phyloP scores from a whole-genome alignment of 2,888 invertebrate genomes.

The Harpalus rufipes region DNA sequence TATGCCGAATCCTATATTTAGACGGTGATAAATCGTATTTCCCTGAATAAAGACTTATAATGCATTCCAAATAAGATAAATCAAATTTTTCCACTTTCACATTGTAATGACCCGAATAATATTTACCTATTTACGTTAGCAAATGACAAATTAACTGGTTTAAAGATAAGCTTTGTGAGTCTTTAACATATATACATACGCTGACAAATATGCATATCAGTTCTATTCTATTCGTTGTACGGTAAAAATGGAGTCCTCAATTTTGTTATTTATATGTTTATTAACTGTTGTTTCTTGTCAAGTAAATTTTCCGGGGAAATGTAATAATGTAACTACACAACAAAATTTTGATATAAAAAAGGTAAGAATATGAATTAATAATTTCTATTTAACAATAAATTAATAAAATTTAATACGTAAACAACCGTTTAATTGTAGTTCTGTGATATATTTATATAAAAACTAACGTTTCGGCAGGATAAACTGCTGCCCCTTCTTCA shows the following conservation, averaged over 20 bases:
- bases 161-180: conserved; percentile 19
- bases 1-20: too few species aligned
- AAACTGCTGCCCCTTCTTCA: too few species aligned
- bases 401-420: not conserved
- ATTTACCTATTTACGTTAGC: conserved; percentile 32
- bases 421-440: too few species aligned
- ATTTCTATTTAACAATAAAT: not conserved
- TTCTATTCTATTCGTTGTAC: conserved; percentile 1
- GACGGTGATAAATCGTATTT: too few species aligned
- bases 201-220: conserved; percentile 4
- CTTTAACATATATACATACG: conserved; percentile 28
- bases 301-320: conserved; percentile 18
- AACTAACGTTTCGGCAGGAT: too few species aligned
- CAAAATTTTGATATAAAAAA: conserved; percentile 49
- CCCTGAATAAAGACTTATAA: too few species aligned
- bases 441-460: too few species aligned
- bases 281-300: conserved; percentile 18
- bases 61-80: too few species aligned
- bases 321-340: conserved; percentile 59
- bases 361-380: conserved; percentile 20
- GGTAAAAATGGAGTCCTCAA: not conserved
- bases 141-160: conserved; percentile 29
- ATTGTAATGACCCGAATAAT: conserved; percentile 7
- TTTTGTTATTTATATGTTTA: not conserved
- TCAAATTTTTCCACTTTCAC: not conserved